Evolutionary conservation across 2,888 invertebrate species (phyloP), one percentile per base, ranked within the genome.

Genomic region (Lithophane semibrunnea): DNA sequence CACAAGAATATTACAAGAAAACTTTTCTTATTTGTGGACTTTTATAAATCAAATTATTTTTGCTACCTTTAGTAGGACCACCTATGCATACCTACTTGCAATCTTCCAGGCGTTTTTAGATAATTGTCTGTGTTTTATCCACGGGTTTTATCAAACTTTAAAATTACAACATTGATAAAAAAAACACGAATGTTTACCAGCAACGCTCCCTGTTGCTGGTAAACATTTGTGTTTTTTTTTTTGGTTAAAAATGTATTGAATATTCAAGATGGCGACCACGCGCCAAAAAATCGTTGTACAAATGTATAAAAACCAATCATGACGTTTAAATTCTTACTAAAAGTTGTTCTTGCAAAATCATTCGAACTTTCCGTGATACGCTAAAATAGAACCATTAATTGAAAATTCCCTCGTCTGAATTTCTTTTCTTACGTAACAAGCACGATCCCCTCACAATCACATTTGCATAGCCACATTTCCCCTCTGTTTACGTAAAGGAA

Each of bases 401-500:
- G 37, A 67, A 82, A 82, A 63, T 54, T 49, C 21, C 42, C 12
- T 54, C 44, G 2, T n/a, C 13, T 10, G 12, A 63, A 49, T 65
- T 77, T 64, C 37, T 64, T 64, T 54, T 3, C 9, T 77, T 69
- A 54, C 69, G n/a, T 61, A 66, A 82, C 63, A n/a, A 49, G 13
- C 7, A 24, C 24, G 54, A 56, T 42, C 67, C 42, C 47, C 18
- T 60, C 37, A 70, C 54, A 82, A 63, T 81, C 75, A 75, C 78
- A 80, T 78, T 83, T 83, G 29, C 79, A 73, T 73, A 71, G 44
- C 63, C 37, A 79, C 70, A 75, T 75, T 77, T 68, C 42, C 66
- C 60, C 70, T 60, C 42, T 71, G 65, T 75, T 70, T 75, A 44
- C 71, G 56, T 73, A 63, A 75, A 64, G 54, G 54, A 82, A 84